A percentile compares a stretch with the other conserved stretches of the same genome.
Evolutionary conservation across 2,888 invertebrate genomes (phyloP).

Genomic region (Drosophila kanekoi): DNA sequence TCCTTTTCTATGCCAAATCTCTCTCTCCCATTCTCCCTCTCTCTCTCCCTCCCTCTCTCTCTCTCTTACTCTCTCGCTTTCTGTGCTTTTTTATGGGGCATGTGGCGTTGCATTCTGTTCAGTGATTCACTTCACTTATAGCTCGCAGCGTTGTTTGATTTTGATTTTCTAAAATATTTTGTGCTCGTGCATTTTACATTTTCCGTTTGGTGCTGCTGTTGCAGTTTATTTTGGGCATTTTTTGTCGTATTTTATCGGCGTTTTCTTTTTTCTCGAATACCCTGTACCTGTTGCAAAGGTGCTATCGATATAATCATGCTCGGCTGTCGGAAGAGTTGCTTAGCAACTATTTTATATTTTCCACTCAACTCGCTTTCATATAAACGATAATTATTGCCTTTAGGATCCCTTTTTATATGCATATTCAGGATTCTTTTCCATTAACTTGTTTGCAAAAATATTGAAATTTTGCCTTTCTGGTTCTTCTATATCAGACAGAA

Average conservation of each 20-base stretch:
- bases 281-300: not conserved
- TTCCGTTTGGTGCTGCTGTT: slow-evolving; percentile 36
- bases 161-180: slow-evolving; percentile 79
- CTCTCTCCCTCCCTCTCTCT: not conserved
- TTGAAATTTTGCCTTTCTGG: too few relatives aligned
- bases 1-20: not conserved
- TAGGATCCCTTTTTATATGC: too few relatives aligned
- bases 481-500: not conserved
- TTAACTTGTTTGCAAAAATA: too few relatives aligned
- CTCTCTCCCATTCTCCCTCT: not conserved
- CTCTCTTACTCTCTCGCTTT: not conserved
- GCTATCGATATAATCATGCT: too few relatives aligned
- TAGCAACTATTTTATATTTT: too few relatives aligned
- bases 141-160: slow-evolving; percentile 78
- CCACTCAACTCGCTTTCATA: too few relatives aligned
- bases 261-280: slow-evolving; percentile 7
- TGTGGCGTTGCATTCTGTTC: slow-evolving; percentile 50
- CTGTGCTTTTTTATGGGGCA: slow-evolving; percentile 21
- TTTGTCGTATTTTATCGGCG: slow-evolving; percentile 12
- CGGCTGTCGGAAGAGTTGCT: too few relatives aligned
- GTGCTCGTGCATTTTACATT: slow-evolving; percentile 68
- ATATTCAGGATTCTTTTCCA: too few relatives aligned
- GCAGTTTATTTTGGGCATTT: slow-evolving; percentile 41
- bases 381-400: too few relatives aligned
- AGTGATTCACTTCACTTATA: slow-evolving; percentile 71